Evolutionary conservation across 2,113 vertebrate species (phyloP), one percentile per base, ranked within the genome.

Genomic region (Heliornis fulica): DNA sequence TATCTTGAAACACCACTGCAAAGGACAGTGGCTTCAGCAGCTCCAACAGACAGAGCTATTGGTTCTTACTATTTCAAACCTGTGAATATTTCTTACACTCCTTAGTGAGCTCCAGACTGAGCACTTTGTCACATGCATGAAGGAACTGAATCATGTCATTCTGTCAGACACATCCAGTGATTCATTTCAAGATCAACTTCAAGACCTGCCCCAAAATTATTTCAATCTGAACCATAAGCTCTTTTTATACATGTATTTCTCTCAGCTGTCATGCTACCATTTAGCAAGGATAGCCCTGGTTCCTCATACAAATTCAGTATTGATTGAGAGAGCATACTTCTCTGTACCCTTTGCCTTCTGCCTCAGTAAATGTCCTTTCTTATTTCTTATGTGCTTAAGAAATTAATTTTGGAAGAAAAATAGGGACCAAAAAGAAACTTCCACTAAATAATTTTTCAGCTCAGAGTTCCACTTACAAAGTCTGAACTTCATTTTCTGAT

Each of bases 371-470:
- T 83, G 34, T 78, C 79, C 38, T 26, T 86, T 60, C 34, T 57
- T 54, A 31, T 36, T 84, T 69, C 72, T 80, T 63, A 38, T 4
- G 8, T 75, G 36, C 72, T 97, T 94, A 84, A 91, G 50, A 97
- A 95, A 95, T 78, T 69, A 87, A 12, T 64, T 83, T 41, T 14
- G 41, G 69, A 89, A 90, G 89, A 43, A 57, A 75, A 94, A 63
- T 25, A 68, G 9, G 77, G 29, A 80, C 68, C 0, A 11, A 72
- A 71, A 57, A 75, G 56, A 83, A 96, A 93, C 56, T 89, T 87
- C 56, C 56, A 43, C 60, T 34, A 81, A 82, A 68, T 93, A 90
- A 78, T 86, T 96, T 93, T 94, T 87, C 80, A 86, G 51, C 76
- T 87, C 38, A 86, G 83, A 89, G 84, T 88, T 87, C 51, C 79